Evolutionary conservation across 2,888 invertebrate genomes (phyloP), one percentile per base, ranked within the genome.

Genomic region (Thymelicus sylvestris): DNA sequence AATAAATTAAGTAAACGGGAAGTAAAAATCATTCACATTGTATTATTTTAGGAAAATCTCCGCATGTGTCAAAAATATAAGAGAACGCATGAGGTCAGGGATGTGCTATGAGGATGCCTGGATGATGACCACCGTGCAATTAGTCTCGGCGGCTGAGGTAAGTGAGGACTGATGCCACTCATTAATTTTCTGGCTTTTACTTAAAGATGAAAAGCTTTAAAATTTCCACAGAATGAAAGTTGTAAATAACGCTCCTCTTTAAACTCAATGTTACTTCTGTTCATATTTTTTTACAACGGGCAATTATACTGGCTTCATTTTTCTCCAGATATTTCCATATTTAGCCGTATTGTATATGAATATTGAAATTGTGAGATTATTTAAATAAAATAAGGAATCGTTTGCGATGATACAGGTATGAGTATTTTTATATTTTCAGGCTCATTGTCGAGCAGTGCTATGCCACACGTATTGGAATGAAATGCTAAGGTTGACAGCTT

Each of bases 71-170:
- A 94, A 94, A 13, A 95, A 95, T 76, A 95, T 97, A 78, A 95
- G 96, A 69, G 91, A 92, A 57, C 94, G 95, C 69, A 93, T 96
- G 47, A 90, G 88, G 62, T 89, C 90, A 31, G 97, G 98, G 0
- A 81, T 94, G 67, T 85, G 95, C 2, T 94, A 94, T 24, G 97
- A 97, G 84, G 96, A 97, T 77, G 97, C 98, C 0, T 97, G 98
- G 96, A 97, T 98, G 86, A 87, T 95, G 75, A 96, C 96, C 1
- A 97, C 98, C 0, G 96, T 98, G 66, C 96, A 97, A 83, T 89
- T 98, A 19, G 96, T 96, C 3, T 95, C 95, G 71, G 97, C 97
- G 38, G 97, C 98, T 8, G 97, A 97, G 92, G 97, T 97, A 92
- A 80, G 83, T 41, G 15, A 39, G 41, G 55, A 41, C 12, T 31